Conservation (phyloP, 2,113 vertebrate species). For the Ivindomyrus marchei region DNA sequence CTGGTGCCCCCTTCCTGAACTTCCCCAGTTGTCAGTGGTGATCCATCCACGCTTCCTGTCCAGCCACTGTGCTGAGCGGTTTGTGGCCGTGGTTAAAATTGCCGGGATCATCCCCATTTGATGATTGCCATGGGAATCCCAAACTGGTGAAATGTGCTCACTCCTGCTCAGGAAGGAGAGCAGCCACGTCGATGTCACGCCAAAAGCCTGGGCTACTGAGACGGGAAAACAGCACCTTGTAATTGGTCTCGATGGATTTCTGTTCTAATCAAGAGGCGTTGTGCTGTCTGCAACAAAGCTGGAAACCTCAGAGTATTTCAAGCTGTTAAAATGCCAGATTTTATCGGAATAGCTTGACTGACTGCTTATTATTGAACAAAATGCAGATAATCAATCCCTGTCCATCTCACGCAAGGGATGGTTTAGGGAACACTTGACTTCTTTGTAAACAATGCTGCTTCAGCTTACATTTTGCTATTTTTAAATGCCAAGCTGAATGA, state of each 20-base stretch:
- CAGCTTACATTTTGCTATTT: background rate
- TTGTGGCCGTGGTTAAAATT: background rate
- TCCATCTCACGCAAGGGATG: background rate
- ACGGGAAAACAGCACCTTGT: background rate
- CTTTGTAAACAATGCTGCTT: background rate
- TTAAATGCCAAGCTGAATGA: background rate
- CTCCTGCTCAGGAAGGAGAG: background rate
- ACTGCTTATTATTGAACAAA: background rate
- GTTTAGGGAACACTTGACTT: background rate
- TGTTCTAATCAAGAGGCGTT: background rate
- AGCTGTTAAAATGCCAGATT: background rate
- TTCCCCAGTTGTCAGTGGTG: background rate
- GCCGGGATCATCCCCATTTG: background rate
- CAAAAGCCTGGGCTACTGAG: background rate
- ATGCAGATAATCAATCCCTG: background rate
- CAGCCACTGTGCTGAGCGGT: background rate
- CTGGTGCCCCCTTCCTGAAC: background rate
- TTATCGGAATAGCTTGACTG: background rate
- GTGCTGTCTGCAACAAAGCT: background rate
- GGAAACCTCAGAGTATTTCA: background rate
- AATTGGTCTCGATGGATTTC: background rate
- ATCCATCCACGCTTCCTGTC: background rate
- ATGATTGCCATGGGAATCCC: background rate
- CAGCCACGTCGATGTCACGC: background rate
- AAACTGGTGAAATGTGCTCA: background rate